Evolutionary conservation across 2,888 invertebrate species (phyloP), one percentile per base, ranked within the genome.

Genomic region (Fragum fragum): DNA sequence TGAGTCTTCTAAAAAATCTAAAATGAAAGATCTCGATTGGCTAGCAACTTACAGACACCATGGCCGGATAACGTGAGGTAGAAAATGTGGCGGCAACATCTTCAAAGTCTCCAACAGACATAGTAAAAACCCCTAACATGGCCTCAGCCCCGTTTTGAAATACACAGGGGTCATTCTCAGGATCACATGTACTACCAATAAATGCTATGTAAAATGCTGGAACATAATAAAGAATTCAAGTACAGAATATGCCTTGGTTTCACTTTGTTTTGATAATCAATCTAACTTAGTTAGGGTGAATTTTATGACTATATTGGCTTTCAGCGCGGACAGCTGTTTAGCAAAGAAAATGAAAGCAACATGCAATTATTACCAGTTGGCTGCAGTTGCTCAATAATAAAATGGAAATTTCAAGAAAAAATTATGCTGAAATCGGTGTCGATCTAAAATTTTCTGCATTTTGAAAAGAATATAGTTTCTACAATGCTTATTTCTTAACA

Each of bases 21-120:
- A 26, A 29, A 29, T n/a, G 26, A n/a, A 9, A 63, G 28, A 28
- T 61, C 32, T 32, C 32, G 61, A 61, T 61, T 32, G 29, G 61
- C 21, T 23, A 57, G 39, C 74, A 53, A 91, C 91, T 92, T 95
- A 97, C 97, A 96, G 98, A 98, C 9, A 98, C 98, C 91, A 97
- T 97, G 85, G 90, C 78, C 81, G 90, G 74, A 93, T 98, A 97
- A 91, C 97, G 97, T 0, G 98, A 98, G 88, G 97, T 96, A 88
- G 97, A 97, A 94, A 99, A 98, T 0, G 98, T 97, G 29, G 96
- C 96, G 92, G 98, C 99, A 93, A 99, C 98, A 93, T 98, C 98
- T 0, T 98, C 98, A 94, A 99, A 99, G 89, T 98, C 98, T 1
- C 99, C 98, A 91, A 99, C 96, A 0, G 99, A 99, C 98, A 99